Percentiles rank a stretch among this genome's conserved stretches.
phyloP scores from a whole-genome alignment of 2,888 invertebrate species.

The Sarcophaga rosellei region DNA sequence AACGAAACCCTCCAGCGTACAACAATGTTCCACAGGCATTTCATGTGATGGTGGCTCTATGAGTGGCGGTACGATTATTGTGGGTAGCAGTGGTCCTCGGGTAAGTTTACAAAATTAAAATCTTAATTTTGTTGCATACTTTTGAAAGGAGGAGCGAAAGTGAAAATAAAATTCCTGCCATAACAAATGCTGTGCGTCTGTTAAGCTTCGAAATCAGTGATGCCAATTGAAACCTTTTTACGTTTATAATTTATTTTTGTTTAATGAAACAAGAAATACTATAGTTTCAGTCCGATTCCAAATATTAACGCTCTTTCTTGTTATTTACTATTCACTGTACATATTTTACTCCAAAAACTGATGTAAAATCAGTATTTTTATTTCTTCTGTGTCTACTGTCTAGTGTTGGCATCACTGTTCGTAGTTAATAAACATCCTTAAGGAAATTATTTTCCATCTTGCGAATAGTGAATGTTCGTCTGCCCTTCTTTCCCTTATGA shows the following conservation, averaged over 20 bases:
- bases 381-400: no score
- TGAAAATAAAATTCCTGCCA: not conserved
- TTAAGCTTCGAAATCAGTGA: constrained; percentile 22
- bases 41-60: constrained; percentile 83
- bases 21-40: constrained; percentile 89
- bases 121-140: not conserved
- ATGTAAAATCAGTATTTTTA: no score
- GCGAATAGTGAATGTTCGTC: not conserved
- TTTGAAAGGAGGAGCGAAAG: not conserved
- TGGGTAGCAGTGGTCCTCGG: constrained; percentile 76
- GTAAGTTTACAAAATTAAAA: constrained; percentile 69
- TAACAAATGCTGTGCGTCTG: constrained; percentile 31
- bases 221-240: no score
- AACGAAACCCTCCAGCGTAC: constrained; percentile 86
- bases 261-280: no score
- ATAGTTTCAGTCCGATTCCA: constrained; percentile 31
- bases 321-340: no score
- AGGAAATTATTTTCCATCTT: constrained; percentile 20
- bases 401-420: not conserved
- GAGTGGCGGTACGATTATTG: constrained; percentile 77
- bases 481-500: not conserved
- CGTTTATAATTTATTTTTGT: no score
- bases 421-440: constrained; percentile 40
- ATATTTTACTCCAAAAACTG: no score
- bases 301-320: no score